Conservation (phyloP, 2,888 invertebrate genomes). For the Ochropacha duplaris region DNA sequence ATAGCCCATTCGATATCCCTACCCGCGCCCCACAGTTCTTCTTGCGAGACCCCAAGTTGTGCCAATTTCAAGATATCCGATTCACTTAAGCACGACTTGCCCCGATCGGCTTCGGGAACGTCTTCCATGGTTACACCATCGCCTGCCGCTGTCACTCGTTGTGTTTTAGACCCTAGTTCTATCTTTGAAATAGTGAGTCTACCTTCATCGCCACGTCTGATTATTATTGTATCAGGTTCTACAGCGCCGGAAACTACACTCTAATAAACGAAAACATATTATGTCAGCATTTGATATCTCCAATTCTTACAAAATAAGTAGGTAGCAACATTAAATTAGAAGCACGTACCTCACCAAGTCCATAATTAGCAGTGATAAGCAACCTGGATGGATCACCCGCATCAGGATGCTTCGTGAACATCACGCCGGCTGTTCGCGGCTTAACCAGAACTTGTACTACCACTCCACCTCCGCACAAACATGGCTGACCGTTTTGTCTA, state of each 20-base stretch:
- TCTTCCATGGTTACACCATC: conserved; percentile 65
- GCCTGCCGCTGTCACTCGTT: conserved; percentile 66
- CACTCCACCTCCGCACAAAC: conserved; percentile 88
- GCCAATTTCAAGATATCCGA: conserved; percentile 82
- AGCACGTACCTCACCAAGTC: conserved; percentile 88
- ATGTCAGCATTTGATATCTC: background rate
- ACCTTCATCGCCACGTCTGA: conserved; percentile 77
- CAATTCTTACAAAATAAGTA: background rate
- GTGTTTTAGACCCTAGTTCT: conserved; percentile 80
- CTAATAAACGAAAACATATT: conserved; percentile 63
- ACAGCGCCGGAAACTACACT: conserved; percentile 90
- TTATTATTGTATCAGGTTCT: conserved; percentile 89
- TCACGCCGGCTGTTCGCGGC: conserved; percentile 88
- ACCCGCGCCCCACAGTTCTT: conserved; percentile 86
- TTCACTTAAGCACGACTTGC: conserved; percentile 80
- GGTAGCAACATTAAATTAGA: no score
- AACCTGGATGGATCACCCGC: conserved; percentile 86
- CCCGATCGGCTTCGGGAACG: conserved; percentile 62
- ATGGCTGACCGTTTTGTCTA: conserved; percentile 88
- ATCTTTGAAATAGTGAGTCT: conserved; percentile 69
- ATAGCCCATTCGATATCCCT: conserved; percentile 93
- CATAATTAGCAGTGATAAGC: conserved; percentile 90
- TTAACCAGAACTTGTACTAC: conserved; percentile 90
- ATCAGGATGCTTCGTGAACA: conserved; percentile 91
- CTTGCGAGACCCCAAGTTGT: conserved; percentile 77